These are phyloP conservation scores for Setophaga coronata DNA, from an alignment of 2,113 vertebrate species.

Conservation along the genomic window DNA sequence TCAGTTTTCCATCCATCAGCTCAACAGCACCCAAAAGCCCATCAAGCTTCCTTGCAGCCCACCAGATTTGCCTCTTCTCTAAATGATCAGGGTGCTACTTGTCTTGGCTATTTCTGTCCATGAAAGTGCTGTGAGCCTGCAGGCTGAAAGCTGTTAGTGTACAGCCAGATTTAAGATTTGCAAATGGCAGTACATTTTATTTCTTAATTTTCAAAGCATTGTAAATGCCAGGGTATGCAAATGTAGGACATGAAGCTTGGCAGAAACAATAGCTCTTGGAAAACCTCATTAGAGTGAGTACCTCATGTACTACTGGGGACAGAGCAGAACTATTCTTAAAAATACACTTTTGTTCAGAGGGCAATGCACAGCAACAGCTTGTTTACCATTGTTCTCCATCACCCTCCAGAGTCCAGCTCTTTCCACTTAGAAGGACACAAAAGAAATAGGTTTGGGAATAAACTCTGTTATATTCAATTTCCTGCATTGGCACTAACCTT, in stretches of 20 bases:
- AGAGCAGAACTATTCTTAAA: neutral
- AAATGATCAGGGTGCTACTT: neutral
- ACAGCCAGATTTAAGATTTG: neutral
- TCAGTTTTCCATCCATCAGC: neutral
- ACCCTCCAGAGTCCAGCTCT: neutral
- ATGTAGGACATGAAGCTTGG: neutral
- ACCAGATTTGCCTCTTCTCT: neutral
- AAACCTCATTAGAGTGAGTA: neutral
- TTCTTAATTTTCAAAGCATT: neutral
- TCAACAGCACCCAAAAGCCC: neutral
- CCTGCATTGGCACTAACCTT: neutral
- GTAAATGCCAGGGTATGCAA: constrained; percentile 8
- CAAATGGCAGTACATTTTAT: neutral
- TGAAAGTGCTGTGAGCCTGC: neutral
- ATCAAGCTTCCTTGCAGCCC: neutral
- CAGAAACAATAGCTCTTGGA: constrained; percentile 4
- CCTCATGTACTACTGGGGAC: neutral
- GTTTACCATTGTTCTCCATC: neutral
- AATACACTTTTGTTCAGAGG: neutral
- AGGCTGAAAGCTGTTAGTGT: neutral
- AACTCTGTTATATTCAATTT: neutral
- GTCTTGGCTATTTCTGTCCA: neutral
- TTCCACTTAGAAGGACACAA: neutral
- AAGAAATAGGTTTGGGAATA: neutral
- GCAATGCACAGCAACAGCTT: neutral